phyloP scores from a whole-genome alignment of 2,888 invertebrate species.

The Imbricaverruca yamaguchii region DNA sequence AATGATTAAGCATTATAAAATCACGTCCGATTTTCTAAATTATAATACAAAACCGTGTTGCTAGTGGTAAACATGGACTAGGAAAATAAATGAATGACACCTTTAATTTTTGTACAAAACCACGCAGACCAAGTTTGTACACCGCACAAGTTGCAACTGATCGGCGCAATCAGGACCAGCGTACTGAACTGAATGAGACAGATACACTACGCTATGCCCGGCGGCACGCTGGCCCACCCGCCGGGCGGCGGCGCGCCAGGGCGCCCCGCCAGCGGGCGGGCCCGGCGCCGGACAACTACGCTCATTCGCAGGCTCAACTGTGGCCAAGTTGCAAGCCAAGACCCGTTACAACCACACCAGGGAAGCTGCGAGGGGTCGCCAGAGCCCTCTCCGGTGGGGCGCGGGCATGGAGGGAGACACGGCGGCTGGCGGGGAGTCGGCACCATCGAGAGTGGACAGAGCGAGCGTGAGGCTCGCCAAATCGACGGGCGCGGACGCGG shows the following conservation, averaged over 20 bases:
- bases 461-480: no score
- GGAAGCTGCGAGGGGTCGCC: neutral
- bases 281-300: neutral
- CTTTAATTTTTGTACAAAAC: conserved; percentile 12
- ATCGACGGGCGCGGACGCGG: no score
- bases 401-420: no score
- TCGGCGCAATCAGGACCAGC: neutral
- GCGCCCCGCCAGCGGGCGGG: neutral
- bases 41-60: neutral
- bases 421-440: no score
- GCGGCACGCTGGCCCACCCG: neutral
- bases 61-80: conserved; percentile 15
- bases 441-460: no score
- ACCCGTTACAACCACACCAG: neutral
- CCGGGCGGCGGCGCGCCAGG: neutral
- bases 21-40: neutral
- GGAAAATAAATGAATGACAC: conserved; percentile 17
- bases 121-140: neutral
- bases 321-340: neutral
- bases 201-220: neutral
- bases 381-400: no score
- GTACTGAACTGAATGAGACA: neutral
- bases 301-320: neutral
- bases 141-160: conserved; percentile 1
- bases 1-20: neutral